Evolutionary conservation across 2,888 invertebrate genomes (phyloP).

Genomic region (Deroplatys truncata): DNA sequence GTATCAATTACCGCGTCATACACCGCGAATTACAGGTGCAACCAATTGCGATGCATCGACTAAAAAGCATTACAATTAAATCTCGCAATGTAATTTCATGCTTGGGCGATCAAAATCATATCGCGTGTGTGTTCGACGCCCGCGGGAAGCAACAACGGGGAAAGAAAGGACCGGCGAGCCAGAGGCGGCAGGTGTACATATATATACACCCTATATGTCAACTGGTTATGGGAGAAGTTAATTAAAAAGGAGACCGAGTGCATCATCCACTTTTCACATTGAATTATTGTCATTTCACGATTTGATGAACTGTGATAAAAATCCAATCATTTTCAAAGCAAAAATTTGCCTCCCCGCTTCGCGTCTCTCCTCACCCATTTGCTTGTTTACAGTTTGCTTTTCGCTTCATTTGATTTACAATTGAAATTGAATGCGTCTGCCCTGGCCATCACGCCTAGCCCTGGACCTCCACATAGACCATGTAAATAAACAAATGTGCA

Average conservation of each 20-base stretch:
- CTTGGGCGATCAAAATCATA: conserved; percentile 39
- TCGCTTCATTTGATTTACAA: conserved; percentile 28
- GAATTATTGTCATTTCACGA: conserved; percentile 30
- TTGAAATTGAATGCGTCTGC: conserved; percentile 23
- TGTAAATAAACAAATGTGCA: not conserved
- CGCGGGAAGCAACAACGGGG: conserved; percentile 1
- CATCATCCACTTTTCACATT: conserved; percentile 26
- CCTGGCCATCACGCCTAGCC: not conserved
- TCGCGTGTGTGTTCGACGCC: conserved; percentile 10
- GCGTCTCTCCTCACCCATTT: not conserved
- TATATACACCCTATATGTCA: not conserved
- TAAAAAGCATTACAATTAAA: conserved; percentile 35
- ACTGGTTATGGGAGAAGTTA: conserved; percentile 17
- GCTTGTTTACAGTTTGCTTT: conserved; percentile 26
- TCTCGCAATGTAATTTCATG: conserved; percentile 43
- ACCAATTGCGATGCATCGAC: conserved; percentile 24
- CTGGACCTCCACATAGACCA: not conserved
- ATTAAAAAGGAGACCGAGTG: conserved; percentile 23
- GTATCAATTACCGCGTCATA: conserved; percentile 17
- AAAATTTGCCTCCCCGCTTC: not conserved
- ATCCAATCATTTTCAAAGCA: conserved; percentile 20
- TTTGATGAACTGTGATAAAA: conserved; percentile 32
- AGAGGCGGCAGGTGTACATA: not conserved
- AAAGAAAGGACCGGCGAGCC: not conserved
- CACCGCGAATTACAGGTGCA: conserved; percentile 24